These are phyloP conservation scores for Eubasilissa splendida DNA, from an alignment of 2,888 invertebrate species.

Conservation along the genomic window DNA sequence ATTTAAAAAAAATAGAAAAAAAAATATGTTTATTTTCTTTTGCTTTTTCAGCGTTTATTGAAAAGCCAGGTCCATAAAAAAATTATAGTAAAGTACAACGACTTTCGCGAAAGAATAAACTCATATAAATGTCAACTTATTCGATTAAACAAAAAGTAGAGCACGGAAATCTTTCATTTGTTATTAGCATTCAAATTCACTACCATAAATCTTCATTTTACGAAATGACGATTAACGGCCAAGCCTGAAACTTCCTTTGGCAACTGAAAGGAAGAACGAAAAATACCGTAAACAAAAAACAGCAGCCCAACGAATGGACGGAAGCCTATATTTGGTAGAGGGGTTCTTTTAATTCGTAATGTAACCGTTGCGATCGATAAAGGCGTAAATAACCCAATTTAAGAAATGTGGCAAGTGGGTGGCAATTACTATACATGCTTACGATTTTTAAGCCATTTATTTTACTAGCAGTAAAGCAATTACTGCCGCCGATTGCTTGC, in stretches of 20 bases:
- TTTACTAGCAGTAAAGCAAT: no score
- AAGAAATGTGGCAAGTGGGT: background rate
- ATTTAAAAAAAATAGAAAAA: no score
- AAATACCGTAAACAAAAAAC: slow-evolving; percentile 14
- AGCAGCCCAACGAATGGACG: background rate
- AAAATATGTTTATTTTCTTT: no score
- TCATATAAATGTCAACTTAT: slow-evolving; percentile 35
- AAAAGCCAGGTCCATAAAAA: background rate
- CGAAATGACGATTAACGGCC: slow-evolving; percentile 40
- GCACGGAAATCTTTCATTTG: slow-evolving; percentile 39
- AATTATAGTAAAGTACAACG: slow-evolving; percentile 10
- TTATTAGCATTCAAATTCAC: slow-evolving; percentile 40
- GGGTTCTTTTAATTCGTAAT: background rate
- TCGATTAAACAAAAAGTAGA: slow-evolving; percentile 24
- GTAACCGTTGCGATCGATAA: background rate
- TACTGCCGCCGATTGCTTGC: no score
- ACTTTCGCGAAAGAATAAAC: slow-evolving; percentile 9
- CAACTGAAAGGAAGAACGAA: slow-evolving; percentile 7
- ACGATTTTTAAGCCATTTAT: no score
- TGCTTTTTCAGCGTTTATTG: background rate
- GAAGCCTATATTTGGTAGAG: background rate
- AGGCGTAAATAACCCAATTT: background rate
- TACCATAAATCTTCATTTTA: slow-evolving; percentile 43
- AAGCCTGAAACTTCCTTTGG: slow-evolving; percentile 21
- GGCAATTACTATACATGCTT: background rate